Evolutionary conservation across 2,113 vertebrate species (phyloP).

Genomic region (Gallinago media): DNA sequence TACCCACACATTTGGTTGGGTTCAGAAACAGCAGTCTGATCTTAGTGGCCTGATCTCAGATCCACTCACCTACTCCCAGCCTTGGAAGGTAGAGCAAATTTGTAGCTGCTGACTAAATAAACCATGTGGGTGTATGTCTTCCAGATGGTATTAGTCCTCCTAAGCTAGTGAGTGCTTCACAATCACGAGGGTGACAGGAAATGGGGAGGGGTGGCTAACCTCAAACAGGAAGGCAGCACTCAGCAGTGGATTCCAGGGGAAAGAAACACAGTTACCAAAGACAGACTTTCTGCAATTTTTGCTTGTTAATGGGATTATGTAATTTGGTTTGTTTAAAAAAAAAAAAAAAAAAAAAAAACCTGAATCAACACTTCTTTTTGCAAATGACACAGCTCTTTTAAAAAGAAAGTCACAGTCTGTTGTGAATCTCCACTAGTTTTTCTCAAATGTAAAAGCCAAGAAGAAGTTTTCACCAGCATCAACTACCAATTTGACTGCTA

Average conservation of each 20-base stretch:
- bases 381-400: background rate
- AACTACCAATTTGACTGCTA: background rate
- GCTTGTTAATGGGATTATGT: background rate
- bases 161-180: conserved; percentile 17
- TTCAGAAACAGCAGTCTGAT: conserved; percentile 22
- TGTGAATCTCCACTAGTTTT: background rate
- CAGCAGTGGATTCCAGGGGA: background rate
- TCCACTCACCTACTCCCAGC: conserved; percentile 38
- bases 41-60: conserved; percentile 8
- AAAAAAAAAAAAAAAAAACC: background rate
- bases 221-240: background rate
- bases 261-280: background rate
- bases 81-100: background rate
- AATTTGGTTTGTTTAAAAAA: background rate
- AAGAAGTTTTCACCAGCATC: background rate
- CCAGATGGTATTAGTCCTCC: conserved; percentile 56
- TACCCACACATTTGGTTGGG: background rate
- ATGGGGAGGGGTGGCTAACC: background rate
- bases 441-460: background rate
- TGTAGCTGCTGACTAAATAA: conserved; percentile 43
- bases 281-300: background rate
- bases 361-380: background rate
- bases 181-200: background rate
- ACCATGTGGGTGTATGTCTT: conserved; percentile 28
- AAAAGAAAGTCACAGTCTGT: background rate